These are phyloP conservation scores for Mustelus asterias DNA, from an alignment of 2,113 vertebrate genomes.

Conservation along the genomic window DNA sequence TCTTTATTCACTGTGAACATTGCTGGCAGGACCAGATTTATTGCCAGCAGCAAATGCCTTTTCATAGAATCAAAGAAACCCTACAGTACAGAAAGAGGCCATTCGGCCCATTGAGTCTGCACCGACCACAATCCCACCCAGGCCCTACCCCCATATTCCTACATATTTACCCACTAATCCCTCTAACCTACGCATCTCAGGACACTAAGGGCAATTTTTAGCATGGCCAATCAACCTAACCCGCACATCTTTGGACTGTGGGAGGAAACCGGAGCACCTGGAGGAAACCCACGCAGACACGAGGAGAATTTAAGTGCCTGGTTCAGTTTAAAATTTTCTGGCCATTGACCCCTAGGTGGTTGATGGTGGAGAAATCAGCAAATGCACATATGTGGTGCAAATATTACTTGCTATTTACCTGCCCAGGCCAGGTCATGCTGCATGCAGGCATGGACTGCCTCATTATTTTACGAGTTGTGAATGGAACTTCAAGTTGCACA, in stretches of 20 bases:
- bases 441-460: neutral
- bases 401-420: neutral
- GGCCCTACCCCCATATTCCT: too few relatives aligned
- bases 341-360: neutral
- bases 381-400: neutral
- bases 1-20: neutral
- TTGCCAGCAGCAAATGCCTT: neutral
- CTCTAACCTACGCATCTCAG: too few relatives aligned
- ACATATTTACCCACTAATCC: too few relatives aligned
- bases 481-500: neutral
- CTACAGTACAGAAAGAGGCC: too few relatives aligned
- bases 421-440: neutral
- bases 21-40: neutral
- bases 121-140: too few relatives aligned
- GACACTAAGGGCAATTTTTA: too few relatives aligned
- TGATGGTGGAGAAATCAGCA: neutral
- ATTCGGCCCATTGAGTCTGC: too few relatives aligned
- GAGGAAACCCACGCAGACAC: too few relatives aligned
- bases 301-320: neutral
- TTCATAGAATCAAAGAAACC: too few relatives aligned
- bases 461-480: neutral
- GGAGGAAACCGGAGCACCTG: too few relatives aligned
- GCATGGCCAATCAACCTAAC: too few relatives aligned
- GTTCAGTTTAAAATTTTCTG: neutral
- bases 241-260: too few relatives aligned